Percentiles rank a stretch among this genome's conserved stretches.
Evolutionary conservation across 2,113 vertebrate genomes (phyloP).

Genomic region (Carollia perspicillata): DNA sequence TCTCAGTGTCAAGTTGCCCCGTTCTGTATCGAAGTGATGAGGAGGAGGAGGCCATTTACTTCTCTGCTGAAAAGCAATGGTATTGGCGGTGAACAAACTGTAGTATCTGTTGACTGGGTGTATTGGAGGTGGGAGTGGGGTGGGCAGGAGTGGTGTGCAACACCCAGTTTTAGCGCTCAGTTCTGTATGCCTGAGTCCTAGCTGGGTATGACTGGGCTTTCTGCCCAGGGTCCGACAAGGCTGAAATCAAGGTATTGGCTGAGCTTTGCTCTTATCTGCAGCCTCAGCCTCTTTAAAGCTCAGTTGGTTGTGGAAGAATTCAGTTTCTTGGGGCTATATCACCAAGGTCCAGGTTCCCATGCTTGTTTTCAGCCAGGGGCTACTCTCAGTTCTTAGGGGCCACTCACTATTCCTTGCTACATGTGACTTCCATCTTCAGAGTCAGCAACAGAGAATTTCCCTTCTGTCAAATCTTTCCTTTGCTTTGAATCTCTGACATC

Average conservation of each 20-base stretch:
- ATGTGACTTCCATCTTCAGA: neutral
- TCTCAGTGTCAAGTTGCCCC: slow-evolving; percentile 93
- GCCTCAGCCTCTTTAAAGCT: neutral
- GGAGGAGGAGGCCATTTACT: slow-evolving; percentile 94
- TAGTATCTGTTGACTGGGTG: neutral
- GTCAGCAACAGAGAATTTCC: neutral
- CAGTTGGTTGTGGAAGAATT: neutral
- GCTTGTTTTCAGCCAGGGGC: neutral
- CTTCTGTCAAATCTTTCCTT: neutral
- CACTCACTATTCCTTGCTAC: neutral
- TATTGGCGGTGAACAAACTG: slow-evolving; percentile 75
- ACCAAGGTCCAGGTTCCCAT: neutral
- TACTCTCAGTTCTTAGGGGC: neutral
- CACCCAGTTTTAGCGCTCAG: neutral
- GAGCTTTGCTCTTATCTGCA: neutral
- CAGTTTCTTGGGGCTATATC: neutral
- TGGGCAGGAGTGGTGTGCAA: too few species aligned
- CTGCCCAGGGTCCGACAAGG: neutral
- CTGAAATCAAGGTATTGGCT: neutral
- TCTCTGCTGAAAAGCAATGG: slow-evolving; percentile 95
- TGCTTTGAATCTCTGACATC: neutral
- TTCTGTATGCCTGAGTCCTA: neutral
- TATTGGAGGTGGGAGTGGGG: neutral
- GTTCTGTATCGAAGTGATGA: slow-evolving; percentile 92
- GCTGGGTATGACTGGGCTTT: neutral